Evolutionary conservation across 2,113 vertebrate species (phyloP), one percentile per base, ranked within the genome.

Genomic region (Nerophis ophidion): DNA sequence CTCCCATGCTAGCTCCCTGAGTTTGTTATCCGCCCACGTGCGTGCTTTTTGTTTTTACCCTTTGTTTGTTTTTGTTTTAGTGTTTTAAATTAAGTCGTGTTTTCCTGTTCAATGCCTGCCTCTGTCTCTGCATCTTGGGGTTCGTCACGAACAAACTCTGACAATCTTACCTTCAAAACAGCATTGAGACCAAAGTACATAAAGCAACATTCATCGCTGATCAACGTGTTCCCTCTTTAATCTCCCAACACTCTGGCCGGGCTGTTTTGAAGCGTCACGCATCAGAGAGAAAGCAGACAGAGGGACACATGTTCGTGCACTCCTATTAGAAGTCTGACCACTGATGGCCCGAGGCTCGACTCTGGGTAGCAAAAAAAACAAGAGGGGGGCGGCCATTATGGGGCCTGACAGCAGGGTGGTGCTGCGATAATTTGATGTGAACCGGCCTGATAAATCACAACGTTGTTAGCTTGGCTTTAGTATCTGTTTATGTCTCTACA

Each of bases 401-500:
- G 88, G 83, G 89, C 83, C 86, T 92, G 93, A 92, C 93, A 92
- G 92, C 91, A 90, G 94, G 86, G 78, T 90, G 93, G 91, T 58
- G 35, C 92, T 95, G 93, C 91, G 94, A 97, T 97, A 96, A 96
- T 98, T 96, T 93, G 92, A 97, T 93, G 92, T 94, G 92, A 95
- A 93, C 89, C 91, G 89, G 84, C 89, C 92, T 98, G 96, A 98
- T 95, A 95, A 98, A 97, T 97, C 94, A 96, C 90, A 74, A 79
- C 90, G 87, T 91, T 87, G 89, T 93, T 93, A 92, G 90, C 92
- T 91, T 89, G 90, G 91, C 92, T 98, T 99, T 98, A 99, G 94
- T 97, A 98, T 99, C 96, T 99, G 95, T 99, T 99, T 99, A 99
- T 98, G 95, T 94, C 95, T 93, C 92, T 93, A 98, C 96, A 99